These are phyloP conservation scores for Lamellibrachia columna DNA, from an alignment of 2,888 invertebrate genomes.

Conservation along the genomic window DNA sequence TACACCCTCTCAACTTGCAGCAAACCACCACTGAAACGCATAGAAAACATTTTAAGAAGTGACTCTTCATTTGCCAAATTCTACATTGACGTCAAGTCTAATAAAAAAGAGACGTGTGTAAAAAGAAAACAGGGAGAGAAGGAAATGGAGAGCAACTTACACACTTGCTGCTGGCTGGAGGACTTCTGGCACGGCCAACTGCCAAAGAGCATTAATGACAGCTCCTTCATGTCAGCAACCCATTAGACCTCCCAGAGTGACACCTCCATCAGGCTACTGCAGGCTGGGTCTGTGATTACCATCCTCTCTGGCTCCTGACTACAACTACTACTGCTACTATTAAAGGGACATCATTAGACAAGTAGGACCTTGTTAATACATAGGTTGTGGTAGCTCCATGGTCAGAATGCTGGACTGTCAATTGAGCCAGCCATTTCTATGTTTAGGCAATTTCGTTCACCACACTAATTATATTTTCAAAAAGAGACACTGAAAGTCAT, in stretches of 20 bases:
- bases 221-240: background rate
- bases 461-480: no score
- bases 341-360: no score
- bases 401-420: no score
- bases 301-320: background rate
- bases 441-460: no score
- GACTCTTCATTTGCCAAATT: background rate
- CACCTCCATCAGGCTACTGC: background rate
- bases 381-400: no score
- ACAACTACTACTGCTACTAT: background rate
- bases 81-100: background rate
- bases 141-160: background rate
- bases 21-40: background rate
- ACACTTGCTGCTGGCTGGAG: background rate
- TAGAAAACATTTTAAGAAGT: background rate
- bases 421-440: no score
- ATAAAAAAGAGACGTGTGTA: background rate
- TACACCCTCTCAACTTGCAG: background rate
- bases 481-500: no score
- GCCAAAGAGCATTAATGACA: background rate
- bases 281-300: background rate
- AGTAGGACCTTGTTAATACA: no score
- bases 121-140: background rate
- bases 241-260: background rate
- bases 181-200: background rate